Base-by-base conservation (phyloP, 2,113 vertebrate genomes). In the Seriola rivoliana region DNA sequence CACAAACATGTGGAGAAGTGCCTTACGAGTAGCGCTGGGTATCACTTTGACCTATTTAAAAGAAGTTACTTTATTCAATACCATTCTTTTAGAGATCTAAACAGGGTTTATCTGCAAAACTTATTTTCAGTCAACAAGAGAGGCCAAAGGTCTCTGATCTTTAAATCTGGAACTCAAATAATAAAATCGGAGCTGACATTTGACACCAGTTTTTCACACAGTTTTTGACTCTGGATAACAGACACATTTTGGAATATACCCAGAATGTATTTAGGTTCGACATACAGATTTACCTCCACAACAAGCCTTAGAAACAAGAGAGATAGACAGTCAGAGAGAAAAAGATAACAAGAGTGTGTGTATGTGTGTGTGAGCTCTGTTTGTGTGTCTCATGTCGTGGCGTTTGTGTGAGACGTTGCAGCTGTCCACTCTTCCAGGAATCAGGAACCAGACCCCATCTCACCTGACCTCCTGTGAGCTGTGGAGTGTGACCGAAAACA, bases 381-480 rank as follows among this genome's bases (percentile, higher is more conserved):
- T 73, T 60, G 46, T 65, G 55, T 71, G 80, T 77, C 36, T 68
- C 29, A 23, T 68, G 72, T 77, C 75, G 7, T 38, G 73, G 63
- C 70, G 75, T 91, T 88, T 87, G 87, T 89, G 76, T 91, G 89
- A 93, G 81, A 87, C 71, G 68, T 81, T 92, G 90, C 92, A 94
- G 91, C 89, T 93, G 91, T 93, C 90, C 87, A 89, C 82, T 90
- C 70, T 91, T 93, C 87, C 85, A 82, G 80, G 90, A 93, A 93
- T 92, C 92, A 93, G 84, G 85, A 93, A 93, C 91, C 87, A 93
- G 87, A 81, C 88, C 85, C 73, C 84, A 81, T 78, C 84, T 92
- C 85, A 93, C 93, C 91, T 93, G 91, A 93, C 91, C 88, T 92
- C 81, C 78, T 23, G 72, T 79, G 83, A 85, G 80, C 72, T 54